Evolutionary conservation across 2,797 vertebrate species (phyloP), one percentile per base, ranked within the genome.

Genomic region (Sorex maritimensis): DNA sequence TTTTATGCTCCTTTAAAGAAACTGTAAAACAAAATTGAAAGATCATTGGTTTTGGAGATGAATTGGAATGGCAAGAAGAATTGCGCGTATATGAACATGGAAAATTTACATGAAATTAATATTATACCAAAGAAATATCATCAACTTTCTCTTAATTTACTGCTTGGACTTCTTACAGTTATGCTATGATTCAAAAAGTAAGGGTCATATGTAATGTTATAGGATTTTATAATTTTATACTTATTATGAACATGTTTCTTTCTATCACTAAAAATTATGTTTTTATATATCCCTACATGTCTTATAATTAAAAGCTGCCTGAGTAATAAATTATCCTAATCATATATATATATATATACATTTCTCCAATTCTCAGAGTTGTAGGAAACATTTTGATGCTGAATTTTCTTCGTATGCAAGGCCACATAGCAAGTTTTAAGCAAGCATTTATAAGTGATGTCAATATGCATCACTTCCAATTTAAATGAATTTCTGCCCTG

Each of bases 81-180:
- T 19, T 61, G 17, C 15, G 4, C 21, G 58, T 61, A 7, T 61
- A 19, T 23, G 6, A 23, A 61, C 21, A 19, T 21, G 58, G 19
- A 61, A 7, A 61, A 61, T 61, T 61, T 61, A 61, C 19, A 23
- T 61, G 17, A 21, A 21, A 61, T 61, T 23, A 19, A 17, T 58
- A 23, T 61, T 61, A 61, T 21, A 21, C 58, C 55, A 14, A 61
- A 61, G 17, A 19, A 61, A 85, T 38, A 77, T 13, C 19, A 80
- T 88, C 5, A 69, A 0, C 58, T 80, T 13, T 75, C 80, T 9
- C 41, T 12, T 49, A 44, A 68, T 94, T 90, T 92, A 41, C 19
- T 61, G 2, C 2, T 74, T 52, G 19, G 28, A 34, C 12, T 63
- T 61, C 4, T 38, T 87, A 34, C 3, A 6, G 0, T 69, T 80